Conservation (phyloP, 2,888 invertebrate species). For the Perdita meconis region DNA sequence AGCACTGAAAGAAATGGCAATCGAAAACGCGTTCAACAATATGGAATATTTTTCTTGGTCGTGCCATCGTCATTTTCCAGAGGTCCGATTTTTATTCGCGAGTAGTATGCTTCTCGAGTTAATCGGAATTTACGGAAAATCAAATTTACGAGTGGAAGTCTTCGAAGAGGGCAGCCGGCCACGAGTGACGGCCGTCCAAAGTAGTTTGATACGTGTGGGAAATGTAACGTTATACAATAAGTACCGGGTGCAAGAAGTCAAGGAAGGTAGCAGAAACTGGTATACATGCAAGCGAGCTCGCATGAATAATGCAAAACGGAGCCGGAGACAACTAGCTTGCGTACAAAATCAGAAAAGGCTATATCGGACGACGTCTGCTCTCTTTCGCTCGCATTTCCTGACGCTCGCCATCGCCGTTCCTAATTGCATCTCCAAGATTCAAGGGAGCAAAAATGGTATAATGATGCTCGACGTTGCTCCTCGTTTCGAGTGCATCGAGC, state of each 20-base stretch:
- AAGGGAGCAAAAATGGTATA: constrained; percentile 69
- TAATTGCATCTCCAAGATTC: constrained; percentile 71
- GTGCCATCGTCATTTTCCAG: no score
- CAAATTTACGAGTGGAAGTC: not conserved
- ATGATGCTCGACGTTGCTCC: constrained; percentile 66
- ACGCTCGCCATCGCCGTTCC: constrained; percentile 43
- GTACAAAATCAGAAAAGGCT: constrained; percentile 57
- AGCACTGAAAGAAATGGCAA: no score
- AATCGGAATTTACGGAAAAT: no score
- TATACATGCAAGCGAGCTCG: constrained; percentile 53
- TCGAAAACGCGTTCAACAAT: no score
- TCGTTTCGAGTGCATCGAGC: constrained; percentile 63
- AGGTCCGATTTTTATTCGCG: no score
- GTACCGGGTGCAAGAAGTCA: constrained; percentile 34
- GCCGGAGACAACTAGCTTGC: constrained; percentile 37
- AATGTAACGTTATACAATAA: constrained; percentile 50
- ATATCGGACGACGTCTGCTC: constrained; percentile 33
- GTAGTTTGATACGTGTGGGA: constrained; percentile 15
- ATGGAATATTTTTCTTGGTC: no score
- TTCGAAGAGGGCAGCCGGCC: not conserved
- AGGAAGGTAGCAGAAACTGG: constrained; percentile 48
- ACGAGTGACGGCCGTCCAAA: constrained; percentile 39
- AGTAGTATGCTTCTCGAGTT: no score
- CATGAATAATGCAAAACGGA: constrained; percentile 63
- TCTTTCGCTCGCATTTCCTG: constrained; percentile 33